Percentiles rank a stretch among this genome's conserved stretches.
phyloP scores from a whole-genome alignment of 2,888 invertebrate species.

The Drosophila siamana region DNA sequence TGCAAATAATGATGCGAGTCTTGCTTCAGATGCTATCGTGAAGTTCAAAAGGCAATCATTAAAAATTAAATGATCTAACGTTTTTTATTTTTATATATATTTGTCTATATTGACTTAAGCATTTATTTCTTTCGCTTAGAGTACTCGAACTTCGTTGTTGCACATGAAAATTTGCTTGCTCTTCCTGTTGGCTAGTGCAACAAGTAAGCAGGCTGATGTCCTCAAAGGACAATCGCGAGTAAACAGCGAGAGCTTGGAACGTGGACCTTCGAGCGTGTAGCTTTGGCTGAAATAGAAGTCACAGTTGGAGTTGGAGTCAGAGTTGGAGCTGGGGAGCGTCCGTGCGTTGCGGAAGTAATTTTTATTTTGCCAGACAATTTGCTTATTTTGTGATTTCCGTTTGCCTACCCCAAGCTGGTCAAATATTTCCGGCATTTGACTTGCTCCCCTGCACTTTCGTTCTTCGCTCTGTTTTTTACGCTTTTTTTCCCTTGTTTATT shows the following conservation, averaged over 20 bases:
- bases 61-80: no score
- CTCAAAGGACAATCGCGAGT: slow-evolving; percentile 36
- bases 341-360: slow-evolving; percentile 84
- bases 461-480: slow-evolving; percentile 5
- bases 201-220: slow-evolving; percentile 48
- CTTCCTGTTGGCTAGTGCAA: slow-evolving; percentile 40
- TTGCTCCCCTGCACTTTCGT: slow-evolving; percentile 29
- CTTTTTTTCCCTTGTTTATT: slow-evolving; percentile 19
- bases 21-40: no score
- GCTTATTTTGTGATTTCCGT: slow-evolving; percentile 85
- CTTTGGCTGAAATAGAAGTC: not conserved
- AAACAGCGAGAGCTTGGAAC: not conserved
- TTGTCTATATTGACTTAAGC: no score
- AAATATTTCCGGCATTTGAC: slow-evolving; percentile 82
- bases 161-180: not conserved
- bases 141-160: slow-evolving; percentile 9
- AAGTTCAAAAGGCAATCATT: no score
- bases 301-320: not conserved
- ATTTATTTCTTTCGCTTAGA: not conserved
- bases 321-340: slow-evolving; percentile 38
- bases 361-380: slow-evolving; percentile 86
- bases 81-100: no score
- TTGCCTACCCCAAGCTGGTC: slow-evolving; percentile 53
- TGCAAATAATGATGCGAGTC: no score
- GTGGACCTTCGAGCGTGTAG: not conserved